Conservation (phyloP, 2,797 vertebrate species). For the Amblyraja radiata region DNA sequence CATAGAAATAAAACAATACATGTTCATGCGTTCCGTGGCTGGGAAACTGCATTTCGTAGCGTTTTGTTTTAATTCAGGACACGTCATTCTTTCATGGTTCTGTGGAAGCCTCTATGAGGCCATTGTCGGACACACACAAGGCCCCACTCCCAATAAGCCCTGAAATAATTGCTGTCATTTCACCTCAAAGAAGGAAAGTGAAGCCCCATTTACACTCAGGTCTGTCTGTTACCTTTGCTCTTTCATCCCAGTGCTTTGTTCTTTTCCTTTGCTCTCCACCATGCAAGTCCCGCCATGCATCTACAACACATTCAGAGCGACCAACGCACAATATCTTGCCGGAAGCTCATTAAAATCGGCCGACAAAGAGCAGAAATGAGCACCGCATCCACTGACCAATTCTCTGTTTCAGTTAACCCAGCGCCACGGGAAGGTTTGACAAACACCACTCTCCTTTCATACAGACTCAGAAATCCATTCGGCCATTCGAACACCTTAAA, state of each 20-base stretch:
- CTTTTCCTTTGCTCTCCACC: background rate
- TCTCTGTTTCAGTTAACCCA: background rate
- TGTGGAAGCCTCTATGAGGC: background rate
- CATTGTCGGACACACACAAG: background rate
- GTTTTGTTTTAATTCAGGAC: background rate
- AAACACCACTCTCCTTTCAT: no score
- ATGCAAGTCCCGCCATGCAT: background rate
- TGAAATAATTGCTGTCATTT: conserved; percentile 26
- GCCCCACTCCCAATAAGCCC: no score
- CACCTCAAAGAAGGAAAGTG: background rate
- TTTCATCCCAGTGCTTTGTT: background rate
- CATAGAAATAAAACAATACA: background rate
- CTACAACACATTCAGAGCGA: background rate
- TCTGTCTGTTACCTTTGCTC: background rate
- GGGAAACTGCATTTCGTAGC: background rate
- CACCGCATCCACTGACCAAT: background rate
- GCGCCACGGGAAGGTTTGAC: background rate
- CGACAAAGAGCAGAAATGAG: background rate
- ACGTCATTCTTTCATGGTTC: background rate
- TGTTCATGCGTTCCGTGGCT: conserved; percentile 1
- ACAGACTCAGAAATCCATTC: no score
- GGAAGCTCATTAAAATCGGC: background rate
- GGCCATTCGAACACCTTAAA: background rate
- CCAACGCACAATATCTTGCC: background rate
- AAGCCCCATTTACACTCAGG: conserved; percentile 11